Evolutionary conservation across 2,797 vertebrate species (phyloP).

Genomic region (Gorsachius magnificus): DNA sequence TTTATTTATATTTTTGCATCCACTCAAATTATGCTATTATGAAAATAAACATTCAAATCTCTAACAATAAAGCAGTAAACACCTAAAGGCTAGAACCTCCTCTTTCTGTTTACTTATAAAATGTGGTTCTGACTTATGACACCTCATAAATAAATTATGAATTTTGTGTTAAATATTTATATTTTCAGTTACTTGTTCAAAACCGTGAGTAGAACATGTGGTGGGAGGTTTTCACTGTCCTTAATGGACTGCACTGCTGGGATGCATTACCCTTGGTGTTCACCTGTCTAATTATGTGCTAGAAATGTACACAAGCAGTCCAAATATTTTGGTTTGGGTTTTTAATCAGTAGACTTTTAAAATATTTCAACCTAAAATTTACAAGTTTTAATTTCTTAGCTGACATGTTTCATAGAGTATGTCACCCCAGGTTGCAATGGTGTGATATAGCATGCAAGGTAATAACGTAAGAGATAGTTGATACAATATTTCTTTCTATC

Average conservation of each 20-base stretch:
- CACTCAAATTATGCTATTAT: not conserved
- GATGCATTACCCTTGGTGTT: not conserved
- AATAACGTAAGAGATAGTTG: not conserved
- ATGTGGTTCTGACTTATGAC: not conserved
- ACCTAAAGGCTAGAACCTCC: not conserved
- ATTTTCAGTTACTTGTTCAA: not conserved
- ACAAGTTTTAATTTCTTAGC: not conserved
- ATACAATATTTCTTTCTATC: not conserved
- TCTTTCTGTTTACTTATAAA: not conserved
- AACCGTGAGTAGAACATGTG: not conserved
- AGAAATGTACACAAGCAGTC: not conserved
- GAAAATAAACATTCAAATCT: not conserved
- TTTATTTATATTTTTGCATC: not conserved
- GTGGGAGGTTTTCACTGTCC: not conserved
- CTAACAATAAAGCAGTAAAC: not conserved
- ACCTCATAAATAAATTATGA: not conserved
- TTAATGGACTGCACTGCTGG: not conserved
- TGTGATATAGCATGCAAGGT: not conserved
- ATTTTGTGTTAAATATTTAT: conserved; percentile 1
- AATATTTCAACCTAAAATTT: not conserved
- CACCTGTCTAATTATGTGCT: not conserved
- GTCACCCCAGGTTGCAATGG: accelerated
- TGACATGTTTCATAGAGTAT: not conserved
- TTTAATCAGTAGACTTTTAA: not conserved
- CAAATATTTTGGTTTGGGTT: not conserved